phyloP scores from a whole-genome alignment of 2,797 vertebrate species.

The Eulemur coronatus region DNA sequence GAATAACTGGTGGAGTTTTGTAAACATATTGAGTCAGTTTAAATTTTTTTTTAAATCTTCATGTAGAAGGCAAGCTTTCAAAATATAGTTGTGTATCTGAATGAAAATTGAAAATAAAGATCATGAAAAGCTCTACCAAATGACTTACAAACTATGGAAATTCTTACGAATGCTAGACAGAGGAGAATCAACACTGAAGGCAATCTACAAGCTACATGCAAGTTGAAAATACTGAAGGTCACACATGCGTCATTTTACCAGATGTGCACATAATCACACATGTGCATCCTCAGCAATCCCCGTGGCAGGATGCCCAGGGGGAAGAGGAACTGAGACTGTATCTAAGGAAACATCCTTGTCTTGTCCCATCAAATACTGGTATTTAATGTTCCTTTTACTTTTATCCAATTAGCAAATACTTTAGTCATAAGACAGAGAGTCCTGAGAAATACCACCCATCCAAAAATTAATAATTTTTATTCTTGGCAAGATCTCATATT shows the following conservation, averaged over 20 bases:
- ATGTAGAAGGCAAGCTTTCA: neutral
- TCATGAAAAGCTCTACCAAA: neutral
- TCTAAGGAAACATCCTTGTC: neutral
- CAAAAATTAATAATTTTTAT: neutral
- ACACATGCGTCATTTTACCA: neutral
- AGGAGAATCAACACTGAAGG: neutral
- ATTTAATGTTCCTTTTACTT: neutral
- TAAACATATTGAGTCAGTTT: neutral
- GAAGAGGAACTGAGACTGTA: neutral
- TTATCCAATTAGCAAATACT: neutral
- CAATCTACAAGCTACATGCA: neutral
- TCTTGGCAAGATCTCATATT: neutral
- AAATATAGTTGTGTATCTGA: neutral
- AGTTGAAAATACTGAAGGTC: neutral
- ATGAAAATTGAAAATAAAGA: slow-evolving; percentile 16
- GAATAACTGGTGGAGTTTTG: neutral
- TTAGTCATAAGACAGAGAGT: neutral
- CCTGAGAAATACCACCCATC: neutral
- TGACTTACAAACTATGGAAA: neutral
- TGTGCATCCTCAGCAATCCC: neutral
- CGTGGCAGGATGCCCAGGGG: neutral
- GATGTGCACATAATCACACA: neutral
- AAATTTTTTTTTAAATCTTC: neutral
- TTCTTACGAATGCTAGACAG: neutral
- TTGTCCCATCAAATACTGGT: neutral